Evolutionary conservation across 2,888 invertebrate genomes (phyloP).

Genomic region (Stramonita haemastoma): DNA sequence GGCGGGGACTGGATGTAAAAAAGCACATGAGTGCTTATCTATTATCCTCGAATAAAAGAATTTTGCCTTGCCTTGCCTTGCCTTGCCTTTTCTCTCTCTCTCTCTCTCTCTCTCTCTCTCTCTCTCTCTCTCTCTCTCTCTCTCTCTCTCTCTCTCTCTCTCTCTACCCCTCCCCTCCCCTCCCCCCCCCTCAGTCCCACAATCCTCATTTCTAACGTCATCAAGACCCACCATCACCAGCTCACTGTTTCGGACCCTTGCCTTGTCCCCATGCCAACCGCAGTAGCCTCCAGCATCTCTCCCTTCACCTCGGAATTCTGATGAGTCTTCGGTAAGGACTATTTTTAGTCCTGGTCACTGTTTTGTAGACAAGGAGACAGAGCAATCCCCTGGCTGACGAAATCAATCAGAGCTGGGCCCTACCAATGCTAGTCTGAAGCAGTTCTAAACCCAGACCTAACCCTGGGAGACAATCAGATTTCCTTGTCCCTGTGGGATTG

Average conservation of each 20-base stretch:
- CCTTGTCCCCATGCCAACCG: background rate
- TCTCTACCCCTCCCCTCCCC: background rate
- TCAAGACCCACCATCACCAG: background rate
- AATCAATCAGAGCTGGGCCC: too few species aligned
- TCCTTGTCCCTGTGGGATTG: background rate
- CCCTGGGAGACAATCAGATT: background rate
- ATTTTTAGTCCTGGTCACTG: background rate
- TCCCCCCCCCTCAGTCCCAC: background rate
- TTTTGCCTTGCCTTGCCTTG: too few species aligned
- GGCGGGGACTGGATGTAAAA: too few species aligned
- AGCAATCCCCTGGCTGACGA: background rate
- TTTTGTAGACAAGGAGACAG: background rate
- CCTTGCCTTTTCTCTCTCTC: too few species aligned
- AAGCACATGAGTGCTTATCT: too few species aligned
- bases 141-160: background rate
- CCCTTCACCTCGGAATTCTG: background rate
- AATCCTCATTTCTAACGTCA: too few species aligned
- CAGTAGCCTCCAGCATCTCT: background rate
- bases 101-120: too few species aligned
- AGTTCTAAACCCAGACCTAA: background rate
- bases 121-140: too few species aligned
- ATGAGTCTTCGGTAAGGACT: background rate
- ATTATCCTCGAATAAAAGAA: too few species aligned
- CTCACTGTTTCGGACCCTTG: background rate
- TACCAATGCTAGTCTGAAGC: too few species aligned